Conservation (phyloP, 2,113 vertebrate genomes). For the Vimba vimba region DNA sequence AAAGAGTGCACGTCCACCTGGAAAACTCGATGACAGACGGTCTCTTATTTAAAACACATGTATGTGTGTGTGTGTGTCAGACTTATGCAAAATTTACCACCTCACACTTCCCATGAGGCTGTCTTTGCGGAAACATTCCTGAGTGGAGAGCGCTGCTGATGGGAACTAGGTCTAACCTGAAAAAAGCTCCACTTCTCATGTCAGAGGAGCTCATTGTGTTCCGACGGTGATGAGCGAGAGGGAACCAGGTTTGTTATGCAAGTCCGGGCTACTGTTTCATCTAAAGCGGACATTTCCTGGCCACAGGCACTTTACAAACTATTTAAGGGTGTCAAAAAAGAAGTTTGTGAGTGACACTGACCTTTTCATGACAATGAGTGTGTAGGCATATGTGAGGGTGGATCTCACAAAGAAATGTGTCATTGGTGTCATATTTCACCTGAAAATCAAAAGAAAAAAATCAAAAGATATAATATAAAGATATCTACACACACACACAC, state of each 20-base stretch:
- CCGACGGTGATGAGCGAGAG: constrained; percentile 34
- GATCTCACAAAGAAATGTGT: neutral
- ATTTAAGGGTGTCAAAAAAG: neutral
- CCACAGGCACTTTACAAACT: neutral
- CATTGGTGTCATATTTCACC: neutral
- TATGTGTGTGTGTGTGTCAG: constrained; percentile 40
- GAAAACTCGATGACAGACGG: constrained; percentile 57
- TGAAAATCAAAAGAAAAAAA: neutral
- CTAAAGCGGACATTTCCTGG: constrained; percentile 17
- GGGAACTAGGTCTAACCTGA: constrained; percentile 51
- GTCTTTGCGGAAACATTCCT: constrained; percentile 61
- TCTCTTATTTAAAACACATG: constrained; percentile 60
- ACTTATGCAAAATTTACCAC: constrained; percentile 62
- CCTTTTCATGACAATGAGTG: constrained; percentile 39
- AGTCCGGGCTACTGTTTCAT: constrained; percentile 35
- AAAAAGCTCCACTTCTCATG: constrained; percentile 43
- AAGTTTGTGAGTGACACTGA: constrained; percentile 13
- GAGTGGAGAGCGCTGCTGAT: constrained; percentile 43
- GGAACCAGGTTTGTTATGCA: constrained; percentile 24
- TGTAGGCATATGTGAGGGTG: constrained; percentile 26
- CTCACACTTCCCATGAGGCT: constrained; percentile 53
- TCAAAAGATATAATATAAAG: neutral
- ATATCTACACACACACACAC: neutral
- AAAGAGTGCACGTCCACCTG: constrained; percentile 60
- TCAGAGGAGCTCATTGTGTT: constrained; percentile 37